phyloP scores from a whole-genome alignment of 1,140 invertebrate genomes.

The Pseudomyrmex cubaensis region DNA sequence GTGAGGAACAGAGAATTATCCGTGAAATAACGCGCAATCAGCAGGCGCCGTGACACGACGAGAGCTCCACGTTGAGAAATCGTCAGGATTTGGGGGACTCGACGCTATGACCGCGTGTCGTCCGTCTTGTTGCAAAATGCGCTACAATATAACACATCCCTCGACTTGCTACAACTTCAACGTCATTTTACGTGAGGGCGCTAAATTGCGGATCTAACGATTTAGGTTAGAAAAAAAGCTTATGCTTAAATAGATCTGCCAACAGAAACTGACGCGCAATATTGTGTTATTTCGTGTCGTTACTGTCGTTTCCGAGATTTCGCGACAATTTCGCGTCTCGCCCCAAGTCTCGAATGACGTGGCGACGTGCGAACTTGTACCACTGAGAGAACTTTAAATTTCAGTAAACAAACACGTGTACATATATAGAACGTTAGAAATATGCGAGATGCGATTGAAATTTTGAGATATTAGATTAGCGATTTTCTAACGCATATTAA shows the following conservation, averaged over 20 bases:
- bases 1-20: conserved; percentile 40
- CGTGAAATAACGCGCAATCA: conserved; percentile 3
- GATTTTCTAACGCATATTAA: no score
- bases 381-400: neutral
- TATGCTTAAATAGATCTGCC: neutral
- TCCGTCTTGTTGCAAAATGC: neutral
- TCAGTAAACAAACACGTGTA: neutral
- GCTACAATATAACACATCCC: conserved; percentile 24
- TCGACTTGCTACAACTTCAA: neutral
- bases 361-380: neutral
- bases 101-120: neutral
- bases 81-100: neutral
- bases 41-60: neutral
- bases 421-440: neutral
- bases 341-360: neutral
- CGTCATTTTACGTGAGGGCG: conserved; percentile 53
- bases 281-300: neutral
- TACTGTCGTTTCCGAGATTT: no score
- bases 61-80: neutral
- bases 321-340: neutral
- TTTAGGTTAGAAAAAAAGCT: conserved; percentile 31
- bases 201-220: conserved; percentile 12
- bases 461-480: no score
- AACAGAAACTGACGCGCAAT: neutral
- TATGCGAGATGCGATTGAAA: neutral